Evolutionary conservation across 2,888 invertebrate species (phyloP).

Genomic region (Macropis europaea): DNA sequence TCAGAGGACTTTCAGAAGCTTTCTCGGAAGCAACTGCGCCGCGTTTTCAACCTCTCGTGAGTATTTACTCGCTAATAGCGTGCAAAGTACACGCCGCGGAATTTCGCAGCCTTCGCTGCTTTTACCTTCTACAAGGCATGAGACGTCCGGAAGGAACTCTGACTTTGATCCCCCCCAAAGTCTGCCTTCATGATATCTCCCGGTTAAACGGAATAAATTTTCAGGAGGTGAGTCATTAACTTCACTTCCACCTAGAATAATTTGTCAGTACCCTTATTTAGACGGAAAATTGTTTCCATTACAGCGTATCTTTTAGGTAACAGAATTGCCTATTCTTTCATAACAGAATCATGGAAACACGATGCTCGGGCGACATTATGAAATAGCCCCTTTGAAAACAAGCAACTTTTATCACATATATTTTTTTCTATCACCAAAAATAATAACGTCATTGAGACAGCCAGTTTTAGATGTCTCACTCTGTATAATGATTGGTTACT

Average conservation of each 20-base stretch:
- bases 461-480: no score
- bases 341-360: neutral
- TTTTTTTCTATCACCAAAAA: no score
- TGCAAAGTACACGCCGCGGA: slow-evolving; percentile 53
- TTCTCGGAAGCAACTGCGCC: slow-evolving; percentile 36
- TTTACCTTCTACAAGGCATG: slow-evolving; percentile 6
- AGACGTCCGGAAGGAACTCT: slow-evolving; percentile 43
- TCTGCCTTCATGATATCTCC: slow-evolving; percentile 33
- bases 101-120: slow-evolving; percentile 47
- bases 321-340: neutral
- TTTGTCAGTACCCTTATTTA: slow-evolving; percentile 16
- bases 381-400: no score
- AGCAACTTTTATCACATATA: no score
- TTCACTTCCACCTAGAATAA: neutral
- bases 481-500: no score
- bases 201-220: slow-evolving; percentile 37
- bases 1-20: slow-evolving; percentile 53
- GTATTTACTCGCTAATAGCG: slow-evolving; percentile 62
- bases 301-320: slow-evolving; percentile 4
- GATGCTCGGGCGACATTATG: no score
- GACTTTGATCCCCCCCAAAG: slow-evolving; percentile 19
- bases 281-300: slow-evolving; percentile 18
- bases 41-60: slow-evolving; percentile 45
- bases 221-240: slow-evolving; percentile 22
- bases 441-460: no score